These are phyloP conservation scores for Tetramorium bicarinatum DNA, from an alignment of 2,888 invertebrate genomes.

Conservation along the genomic window DNA sequence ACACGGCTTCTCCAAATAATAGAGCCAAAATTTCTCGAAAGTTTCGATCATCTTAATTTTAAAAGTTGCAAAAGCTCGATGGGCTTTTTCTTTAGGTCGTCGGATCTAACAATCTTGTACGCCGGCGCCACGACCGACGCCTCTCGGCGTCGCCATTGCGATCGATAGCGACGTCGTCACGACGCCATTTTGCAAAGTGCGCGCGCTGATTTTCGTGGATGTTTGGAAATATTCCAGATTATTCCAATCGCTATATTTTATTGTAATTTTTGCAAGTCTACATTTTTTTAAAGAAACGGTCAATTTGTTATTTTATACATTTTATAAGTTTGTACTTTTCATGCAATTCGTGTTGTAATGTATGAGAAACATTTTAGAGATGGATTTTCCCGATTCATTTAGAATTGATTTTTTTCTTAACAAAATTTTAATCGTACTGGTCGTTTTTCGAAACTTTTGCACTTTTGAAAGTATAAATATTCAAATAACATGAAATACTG, in stretches of 20 bases:
- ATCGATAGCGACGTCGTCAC: conserved; percentile 80
- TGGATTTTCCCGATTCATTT: not conserved
- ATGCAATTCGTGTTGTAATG: not conserved
- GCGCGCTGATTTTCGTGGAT: conserved; percentile 29
- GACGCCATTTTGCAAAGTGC: conserved; percentile 82
- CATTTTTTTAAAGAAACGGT: not conserved
- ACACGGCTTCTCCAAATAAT: not conserved
- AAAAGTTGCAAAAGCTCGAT: not conserved
- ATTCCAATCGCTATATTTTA: not conserved
- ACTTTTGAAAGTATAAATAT: not conserved
- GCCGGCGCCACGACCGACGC: conserved; percentile 75
- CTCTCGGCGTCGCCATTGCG: conserved; percentile 82
- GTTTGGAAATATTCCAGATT: not conserved
- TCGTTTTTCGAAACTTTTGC: not conserved
- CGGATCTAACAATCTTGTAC: conserved; percentile 47
- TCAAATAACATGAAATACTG: not conserved
- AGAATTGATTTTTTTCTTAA: not conserved
- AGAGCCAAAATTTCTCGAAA: not conserved
- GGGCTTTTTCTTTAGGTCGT: not conserved
- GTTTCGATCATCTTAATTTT: not conserved
- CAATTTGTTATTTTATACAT: not conserved
- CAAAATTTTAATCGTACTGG: not conserved
- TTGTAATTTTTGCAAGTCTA: not conserved
- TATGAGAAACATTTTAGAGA: not conserved
- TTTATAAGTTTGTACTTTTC: not conserved